Conservation (phyloP, 2,113 vertebrate species). For the Notarius quadriscutis region DNA sequence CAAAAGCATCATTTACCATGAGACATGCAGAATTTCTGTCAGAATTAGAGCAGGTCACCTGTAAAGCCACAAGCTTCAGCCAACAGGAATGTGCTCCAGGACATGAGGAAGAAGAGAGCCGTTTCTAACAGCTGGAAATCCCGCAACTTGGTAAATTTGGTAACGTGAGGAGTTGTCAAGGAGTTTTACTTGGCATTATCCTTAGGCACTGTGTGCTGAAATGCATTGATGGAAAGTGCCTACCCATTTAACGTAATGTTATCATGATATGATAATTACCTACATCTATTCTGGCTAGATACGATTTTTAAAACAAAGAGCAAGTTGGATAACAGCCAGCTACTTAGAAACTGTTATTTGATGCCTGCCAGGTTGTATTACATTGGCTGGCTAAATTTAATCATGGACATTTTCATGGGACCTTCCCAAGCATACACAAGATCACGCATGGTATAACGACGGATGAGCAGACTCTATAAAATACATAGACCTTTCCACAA, state of each 20-base stretch:
- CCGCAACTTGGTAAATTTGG: conserved; percentile 95
- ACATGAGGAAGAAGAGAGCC: conserved; percentile 96
- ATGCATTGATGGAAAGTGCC: not conserved
- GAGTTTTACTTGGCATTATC: not conserved
- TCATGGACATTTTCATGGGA: not conserved
- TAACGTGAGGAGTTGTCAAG: conserved; percentile 78
- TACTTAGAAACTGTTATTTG: conserved; percentile 3
- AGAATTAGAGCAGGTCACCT: conserved; percentile 69
- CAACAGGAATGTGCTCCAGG: conserved; percentile 96
- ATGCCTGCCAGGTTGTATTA: not conserved
- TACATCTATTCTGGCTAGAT: not conserved
- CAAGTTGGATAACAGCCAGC: not conserved
- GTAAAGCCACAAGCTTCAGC: conserved; percentile 97
- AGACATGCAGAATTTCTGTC: not conserved
- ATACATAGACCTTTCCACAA: not conserved
- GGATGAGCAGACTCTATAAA: not conserved
- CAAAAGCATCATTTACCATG: not conserved
- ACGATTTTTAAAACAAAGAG: not conserved
- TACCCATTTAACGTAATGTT: not conserved
- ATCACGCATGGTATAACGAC: not conserved
- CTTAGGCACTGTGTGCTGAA: not conserved
- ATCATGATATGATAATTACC: not conserved
- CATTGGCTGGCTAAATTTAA: not conserved
- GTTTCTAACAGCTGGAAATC: conserved; percentile 96
- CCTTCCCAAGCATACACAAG: not conserved